Base-by-base conservation (phyloP, 2,797 vertebrate genomes). In the Zalophus californianus region DNA sequence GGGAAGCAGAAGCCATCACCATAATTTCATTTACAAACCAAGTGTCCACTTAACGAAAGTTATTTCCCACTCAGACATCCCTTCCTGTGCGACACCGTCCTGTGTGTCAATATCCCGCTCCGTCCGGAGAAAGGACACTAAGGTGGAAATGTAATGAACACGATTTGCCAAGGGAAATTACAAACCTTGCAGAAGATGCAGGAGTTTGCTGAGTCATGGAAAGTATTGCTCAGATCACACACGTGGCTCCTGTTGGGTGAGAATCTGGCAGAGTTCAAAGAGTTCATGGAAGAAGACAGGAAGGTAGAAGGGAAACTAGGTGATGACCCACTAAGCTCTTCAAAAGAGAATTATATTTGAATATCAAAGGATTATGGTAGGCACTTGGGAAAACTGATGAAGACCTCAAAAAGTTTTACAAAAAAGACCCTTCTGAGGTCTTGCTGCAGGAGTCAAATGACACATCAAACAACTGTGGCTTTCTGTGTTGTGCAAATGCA, bases 231-330 rank as follows among this genome's bases (percentile, higher is more conserved):
- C 15, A n/a, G 27, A 35, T 70, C 80, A 70, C 32, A 29, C 23
- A 7, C 0, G 0, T 0, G 9, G 54, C 48, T 5, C 0, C 1
- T 11, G 44, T 13, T 7, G 32, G 23, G 16, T 32, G 3, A 41
- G 54, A 64, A 54, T 21, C 60, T 15, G 52, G 60, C 60, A 9
- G 48, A 44, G 41, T 87, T 77, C 29, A 56, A 58, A 14, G 3
- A 38, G 60, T 29, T 68, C 14, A 3, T 9, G 0, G 21, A 18
- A n/a, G 29, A 32, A 21, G 52, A 41, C 32, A 75, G 62, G n/a
- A 50, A 50, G 44, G 7, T 25, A 12, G 50, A 54, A 21, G 73
- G 52, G 60, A 77, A 48, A 14, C 20, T 13, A 29, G 66, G 18
- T 2, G 52, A n/a, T 5, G 8, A n/a, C 29, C 27, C 3, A 8